phyloP scores from a whole-genome alignment of 2,888 invertebrate species.

The Lasioglossum villosulum region DNA sequence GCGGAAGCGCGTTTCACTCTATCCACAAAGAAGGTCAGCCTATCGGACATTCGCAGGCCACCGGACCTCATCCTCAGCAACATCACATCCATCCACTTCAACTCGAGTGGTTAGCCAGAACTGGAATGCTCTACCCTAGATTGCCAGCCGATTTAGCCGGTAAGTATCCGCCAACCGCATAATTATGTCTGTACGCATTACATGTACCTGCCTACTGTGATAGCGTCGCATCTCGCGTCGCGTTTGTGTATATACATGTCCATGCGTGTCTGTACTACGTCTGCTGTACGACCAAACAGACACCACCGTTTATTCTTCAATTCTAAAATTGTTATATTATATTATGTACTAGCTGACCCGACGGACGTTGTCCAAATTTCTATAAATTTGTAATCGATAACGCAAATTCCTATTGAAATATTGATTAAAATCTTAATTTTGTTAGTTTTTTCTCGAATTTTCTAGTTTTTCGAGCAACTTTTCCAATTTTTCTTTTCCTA shows the following conservation, averaged over 20 bases:
- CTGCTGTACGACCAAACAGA: not conserved
- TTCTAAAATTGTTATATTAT: too few species aligned
- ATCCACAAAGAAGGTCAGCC: conserved; percentile 85
- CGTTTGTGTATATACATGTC: not conserved
- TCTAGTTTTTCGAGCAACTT: too few species aligned
- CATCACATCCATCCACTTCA: conserved; percentile 89
- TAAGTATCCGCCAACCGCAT: conserved; percentile 81
- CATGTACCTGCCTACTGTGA: not conserved
- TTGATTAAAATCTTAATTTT: too few species aligned
- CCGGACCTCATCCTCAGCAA: conserved; percentile 85
- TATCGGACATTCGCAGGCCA: conserved; percentile 79
- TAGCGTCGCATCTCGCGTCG: too few species aligned
- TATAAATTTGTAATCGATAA: too few species aligned
- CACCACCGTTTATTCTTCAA: not conserved
- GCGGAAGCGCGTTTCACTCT: conserved; percentile 83
- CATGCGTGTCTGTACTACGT: not conserved
- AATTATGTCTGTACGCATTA: not conserved
- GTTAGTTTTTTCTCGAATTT: too few species aligned
- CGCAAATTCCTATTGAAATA: too few species aligned
- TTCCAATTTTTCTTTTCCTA: too few species aligned
- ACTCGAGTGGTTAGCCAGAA: conserved; percentile 95
- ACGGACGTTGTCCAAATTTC: too few species aligned
- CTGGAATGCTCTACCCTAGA: conserved; percentile 96
- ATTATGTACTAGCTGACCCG: too few species aligned
- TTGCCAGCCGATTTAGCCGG: conserved; percentile 92